Percentiles rank a stretch among this genome's conserved stretches.
phyloP scores from a whole-genome alignment of 2,113 vertebrate genomes.

The mouse (Mus musculus) region DNA sequence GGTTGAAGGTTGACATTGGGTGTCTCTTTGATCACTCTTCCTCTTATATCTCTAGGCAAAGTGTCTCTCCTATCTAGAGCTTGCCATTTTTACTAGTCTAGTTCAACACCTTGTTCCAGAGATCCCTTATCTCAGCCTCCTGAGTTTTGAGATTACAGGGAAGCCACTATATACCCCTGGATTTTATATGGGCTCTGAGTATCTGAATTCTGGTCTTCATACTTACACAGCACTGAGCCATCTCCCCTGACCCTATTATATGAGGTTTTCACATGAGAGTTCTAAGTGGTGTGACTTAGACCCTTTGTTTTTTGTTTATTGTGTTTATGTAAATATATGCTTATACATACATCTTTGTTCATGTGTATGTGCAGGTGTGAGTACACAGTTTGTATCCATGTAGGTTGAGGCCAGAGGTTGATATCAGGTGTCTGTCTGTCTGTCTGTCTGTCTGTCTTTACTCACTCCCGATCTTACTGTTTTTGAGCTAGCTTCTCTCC shows the following conservation, averaged over 20 bases:
- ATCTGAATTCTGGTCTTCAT: neutral
- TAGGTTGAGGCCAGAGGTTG: neutral
- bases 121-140: neutral
- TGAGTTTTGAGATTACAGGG: neutral
- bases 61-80: neutral
- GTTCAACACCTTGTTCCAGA: neutral
- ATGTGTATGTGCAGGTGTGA: neutral
- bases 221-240: neutral
- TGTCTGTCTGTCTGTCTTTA: neutral
- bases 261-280: constrained; percentile 1
- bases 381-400: neutral
- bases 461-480: neutral
- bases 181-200: neutral
- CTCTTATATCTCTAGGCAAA: neutral
- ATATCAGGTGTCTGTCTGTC: neutral
- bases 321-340: neutral
- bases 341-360: neutral
- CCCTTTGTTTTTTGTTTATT: neutral
- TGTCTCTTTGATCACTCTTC: neutral
- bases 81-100: neutral
- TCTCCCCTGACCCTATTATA: neutral
- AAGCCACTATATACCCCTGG: neutral
- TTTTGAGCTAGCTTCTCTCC: neutral
- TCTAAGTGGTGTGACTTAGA: neutral
- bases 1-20: neutral